phyloP scores from a whole-genome alignment of 2,797 vertebrate genomes.

The Phalanger gymnotis region DNA sequence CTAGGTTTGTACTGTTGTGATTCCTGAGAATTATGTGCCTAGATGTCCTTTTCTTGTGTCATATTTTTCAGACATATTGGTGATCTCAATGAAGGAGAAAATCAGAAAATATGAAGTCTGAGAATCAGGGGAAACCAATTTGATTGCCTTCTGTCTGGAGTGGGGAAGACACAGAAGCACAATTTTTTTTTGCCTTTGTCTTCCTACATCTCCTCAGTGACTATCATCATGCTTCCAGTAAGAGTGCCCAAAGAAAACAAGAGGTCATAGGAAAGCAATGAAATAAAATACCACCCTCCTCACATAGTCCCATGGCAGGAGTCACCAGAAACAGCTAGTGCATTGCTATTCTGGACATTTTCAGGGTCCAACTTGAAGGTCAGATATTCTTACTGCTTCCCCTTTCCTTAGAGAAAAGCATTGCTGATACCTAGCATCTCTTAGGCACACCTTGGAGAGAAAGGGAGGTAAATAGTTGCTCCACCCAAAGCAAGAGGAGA shows the following conservation, averaged over 20 bases:
- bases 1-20: neutral
- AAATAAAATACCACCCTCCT: neutral
- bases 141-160: neutral
- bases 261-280: neutral
- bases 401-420: neutral
- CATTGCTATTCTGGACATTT: neutral
- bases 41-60: neutral
- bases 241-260: neutral
- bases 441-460: neutral
- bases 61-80: neutral
- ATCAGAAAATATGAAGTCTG: neutral
- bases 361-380: neutral
- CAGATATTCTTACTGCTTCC: neutral
- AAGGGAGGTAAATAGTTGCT: neutral
- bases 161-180: neutral
- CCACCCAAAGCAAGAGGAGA: neutral
- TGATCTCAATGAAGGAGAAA: neutral
- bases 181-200: neutral
- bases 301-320: neutral
- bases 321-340: neutral
- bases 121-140: neutral
- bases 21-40: neutral
- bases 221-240: neutral
- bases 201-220: neutral
- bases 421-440: neutral